Conservation (phyloP, 2,797 vertebrate genomes). For the Silurus aristotelis region DNA sequence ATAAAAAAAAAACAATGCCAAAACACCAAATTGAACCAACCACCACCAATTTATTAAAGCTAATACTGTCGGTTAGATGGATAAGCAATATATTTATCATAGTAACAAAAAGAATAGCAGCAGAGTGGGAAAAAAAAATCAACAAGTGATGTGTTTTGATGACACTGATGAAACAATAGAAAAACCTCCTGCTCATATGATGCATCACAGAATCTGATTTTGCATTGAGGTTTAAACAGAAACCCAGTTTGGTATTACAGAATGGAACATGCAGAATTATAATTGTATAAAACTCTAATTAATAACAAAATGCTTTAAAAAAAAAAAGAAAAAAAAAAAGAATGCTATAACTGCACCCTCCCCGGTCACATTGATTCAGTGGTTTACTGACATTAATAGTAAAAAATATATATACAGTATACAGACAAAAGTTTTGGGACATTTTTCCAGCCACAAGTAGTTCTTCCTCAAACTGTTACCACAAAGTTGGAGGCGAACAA, state of each 20-base stretch:
- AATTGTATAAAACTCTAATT: background rate
- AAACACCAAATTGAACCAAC: background rate
- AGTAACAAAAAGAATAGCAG: constrained; percentile 15
- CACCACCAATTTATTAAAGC: constrained; percentile 32
- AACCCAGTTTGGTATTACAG: background rate
- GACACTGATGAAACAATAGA: constrained; percentile 9
- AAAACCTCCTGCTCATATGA: background rate
- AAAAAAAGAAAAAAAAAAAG: background rate
- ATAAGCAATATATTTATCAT: background rate
- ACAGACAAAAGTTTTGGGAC: background rate
- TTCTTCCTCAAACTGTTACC: too few species aligned
- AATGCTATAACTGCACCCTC: background rate
- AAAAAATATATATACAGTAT: too few species aligned
- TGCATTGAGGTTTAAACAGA: background rate
- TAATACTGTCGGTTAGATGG: constrained; percentile 30
- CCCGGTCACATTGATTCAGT: background rate
- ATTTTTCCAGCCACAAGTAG: too few species aligned
- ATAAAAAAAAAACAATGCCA: too few species aligned
- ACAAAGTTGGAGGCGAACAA: too few species aligned
- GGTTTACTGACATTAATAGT: background rate
- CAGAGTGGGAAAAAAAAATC: background rate
- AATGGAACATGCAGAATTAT: background rate
- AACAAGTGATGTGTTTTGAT: background rate
- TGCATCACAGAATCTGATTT: background rate
- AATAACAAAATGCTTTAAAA: background rate